phyloP scores from a whole-genome alignment of 92 coral and sea anemone genomes.

The Phenganax marumi region DNA sequence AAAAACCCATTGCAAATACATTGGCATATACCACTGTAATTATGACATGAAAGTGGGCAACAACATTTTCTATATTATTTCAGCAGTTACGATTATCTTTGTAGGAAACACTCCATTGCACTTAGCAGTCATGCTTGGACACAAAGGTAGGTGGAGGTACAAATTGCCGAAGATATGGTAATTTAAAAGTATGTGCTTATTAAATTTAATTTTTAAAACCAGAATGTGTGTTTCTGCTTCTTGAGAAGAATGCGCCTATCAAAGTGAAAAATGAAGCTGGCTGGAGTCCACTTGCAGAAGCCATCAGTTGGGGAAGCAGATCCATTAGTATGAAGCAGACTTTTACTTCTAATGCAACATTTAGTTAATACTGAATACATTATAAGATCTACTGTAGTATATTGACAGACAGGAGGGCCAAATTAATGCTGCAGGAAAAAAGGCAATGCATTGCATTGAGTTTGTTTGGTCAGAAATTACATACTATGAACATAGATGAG shows the following conservation, averaged over 20 bases:
- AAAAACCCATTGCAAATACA: too few species aligned
- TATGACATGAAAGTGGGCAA: background rate
- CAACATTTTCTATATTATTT: background rate
- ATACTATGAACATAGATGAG: background rate
- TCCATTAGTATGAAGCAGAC: constrained; percentile 69
- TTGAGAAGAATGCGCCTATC: constrained; percentile 84
- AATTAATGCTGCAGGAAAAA: background rate
- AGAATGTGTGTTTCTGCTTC: constrained; percentile 90
- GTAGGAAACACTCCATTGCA: constrained; percentile 95
- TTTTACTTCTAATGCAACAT: too few species aligned
- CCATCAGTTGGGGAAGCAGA: constrained; percentile 95
- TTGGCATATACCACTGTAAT: too few species aligned
- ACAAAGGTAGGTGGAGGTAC: constrained; percentile 59
- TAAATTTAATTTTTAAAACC: background rate
- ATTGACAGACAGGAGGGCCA: background rate
- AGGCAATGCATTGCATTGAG: background rate
- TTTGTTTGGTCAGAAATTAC: background rate
- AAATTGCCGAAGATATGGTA: background rate
- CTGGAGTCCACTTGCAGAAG: constrained; percentile 98
- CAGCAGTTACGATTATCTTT: background rate
- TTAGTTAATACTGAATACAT: background rate
- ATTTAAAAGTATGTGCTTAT: background rate
- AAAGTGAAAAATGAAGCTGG: constrained; percentile 89
- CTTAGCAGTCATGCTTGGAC: constrained; percentile 88
- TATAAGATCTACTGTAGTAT: background rate